phyloP scores from a whole-genome alignment of 2,113 vertebrate genomes.

The Cheilinus undulatus region DNA sequence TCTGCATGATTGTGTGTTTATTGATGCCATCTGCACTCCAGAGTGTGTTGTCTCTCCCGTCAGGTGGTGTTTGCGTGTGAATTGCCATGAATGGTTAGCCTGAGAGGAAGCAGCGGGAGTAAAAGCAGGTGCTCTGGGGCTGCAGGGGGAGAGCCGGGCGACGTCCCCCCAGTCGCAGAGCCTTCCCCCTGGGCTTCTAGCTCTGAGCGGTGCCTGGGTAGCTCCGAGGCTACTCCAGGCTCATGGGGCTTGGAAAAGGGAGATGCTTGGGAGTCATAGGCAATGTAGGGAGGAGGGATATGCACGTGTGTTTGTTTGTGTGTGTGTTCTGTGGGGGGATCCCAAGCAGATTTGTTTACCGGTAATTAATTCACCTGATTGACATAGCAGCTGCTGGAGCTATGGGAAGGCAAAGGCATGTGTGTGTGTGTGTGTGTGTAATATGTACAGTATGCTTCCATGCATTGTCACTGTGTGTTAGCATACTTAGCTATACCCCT shows the following conservation, averaged over 20 bases:
- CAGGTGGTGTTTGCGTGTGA: conserved; percentile 43
- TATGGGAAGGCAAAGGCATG: conserved; percentile 57
- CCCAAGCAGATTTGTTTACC: conserved; percentile 83
- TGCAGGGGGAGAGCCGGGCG: conserved; percentile 31
- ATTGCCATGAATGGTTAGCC: conserved; percentile 60
- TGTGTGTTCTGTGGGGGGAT: conserved; percentile 67
- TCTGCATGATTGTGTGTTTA: conserved; percentile 18
- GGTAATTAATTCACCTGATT: conserved; percentile 86
- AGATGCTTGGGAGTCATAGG: conserved; percentile 41
- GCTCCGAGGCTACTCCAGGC: conserved; percentile 65
- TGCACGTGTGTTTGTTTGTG: conserved; percentile 50
- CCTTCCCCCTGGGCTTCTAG: conserved; percentile 64
- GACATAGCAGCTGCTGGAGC: conserved; percentile 81
- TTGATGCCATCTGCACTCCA: conserved; percentile 9
- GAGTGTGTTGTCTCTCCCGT: conserved; percentile 42
- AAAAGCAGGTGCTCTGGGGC: conserved; percentile 63
- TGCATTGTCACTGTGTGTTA: conserved; percentile 20
- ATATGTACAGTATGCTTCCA: conserved; percentile 12
- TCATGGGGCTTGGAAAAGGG: conserved; percentile 42
- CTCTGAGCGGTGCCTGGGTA: conserved; percentile 59
- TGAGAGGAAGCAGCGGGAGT: conserved; percentile 60
- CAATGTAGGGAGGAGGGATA: conserved; percentile 22
- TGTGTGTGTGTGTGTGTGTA: conserved; percentile 46
- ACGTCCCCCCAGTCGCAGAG: conserved; percentile 41
- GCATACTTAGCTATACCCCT: conserved; percentile 34